Evolutionary conservation across 2,113 vertebrate genomes (phyloP), one percentile per base, ranked within the genome.

Genomic region (Jacana jacana): DNA sequence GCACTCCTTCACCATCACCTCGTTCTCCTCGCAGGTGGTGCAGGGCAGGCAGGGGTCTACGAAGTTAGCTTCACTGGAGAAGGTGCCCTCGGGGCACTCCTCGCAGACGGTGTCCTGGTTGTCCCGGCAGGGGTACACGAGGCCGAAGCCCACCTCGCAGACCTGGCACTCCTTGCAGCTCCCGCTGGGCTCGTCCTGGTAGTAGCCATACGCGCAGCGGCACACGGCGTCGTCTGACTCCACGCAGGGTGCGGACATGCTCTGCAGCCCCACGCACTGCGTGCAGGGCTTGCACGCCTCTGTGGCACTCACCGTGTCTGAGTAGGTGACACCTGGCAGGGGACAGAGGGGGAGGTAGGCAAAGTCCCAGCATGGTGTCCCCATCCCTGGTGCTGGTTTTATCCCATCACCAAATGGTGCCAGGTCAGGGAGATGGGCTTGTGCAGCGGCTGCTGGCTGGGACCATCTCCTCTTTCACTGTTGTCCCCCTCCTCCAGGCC

Each of bases 11-110:
- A 98, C 79, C 33, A 80, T 88, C 96, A 98, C 98, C n/a, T 97
- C 98, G 0, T 98, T 98, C 31, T 99, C 99, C 35, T 99, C 99
- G 3, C 99, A 99, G 89, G 99, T 97, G 18, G 98, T 98, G 98
- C 99, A 99, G 81, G 99, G 99, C 96, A 99, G 97, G 93, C 99
- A 99, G 81, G 99, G 99, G 66, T 99, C 99, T 79, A 99, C 98
- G 10, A 98, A 98, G 97, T 99, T 99, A 63, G 99, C 99, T 69
- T 98, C 98, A 3, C 98, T 99, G 1, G 99, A 99, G 98, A 97
- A 99, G 44, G 99, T 99, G 72, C 98, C 98, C 7, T 98, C 98
- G 3, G 98, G 92, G 5, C 99, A 99, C 83, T 98, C 98, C 98
- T 99, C 99, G 4, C 99, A 99, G 79, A 98, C 40, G 0, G 99